Conservation (phyloP, 2,888 invertebrate genomes). For the Drosophila siamana region DNA sequence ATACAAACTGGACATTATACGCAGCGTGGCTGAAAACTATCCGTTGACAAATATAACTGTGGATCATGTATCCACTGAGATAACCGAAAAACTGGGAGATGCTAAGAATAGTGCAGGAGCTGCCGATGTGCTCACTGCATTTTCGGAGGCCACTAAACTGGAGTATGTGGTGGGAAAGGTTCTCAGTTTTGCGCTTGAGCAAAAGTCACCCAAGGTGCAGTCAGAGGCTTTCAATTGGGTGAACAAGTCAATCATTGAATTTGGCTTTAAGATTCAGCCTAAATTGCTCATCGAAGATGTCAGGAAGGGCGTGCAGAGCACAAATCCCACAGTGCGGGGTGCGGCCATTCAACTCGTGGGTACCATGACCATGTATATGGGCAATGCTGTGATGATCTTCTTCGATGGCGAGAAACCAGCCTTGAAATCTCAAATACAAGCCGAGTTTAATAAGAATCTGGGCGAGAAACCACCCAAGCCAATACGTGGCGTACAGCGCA, state of each 20-base stretch:
- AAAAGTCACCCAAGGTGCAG: conserved; percentile 96
- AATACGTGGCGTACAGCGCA: conserved; percentile 87
- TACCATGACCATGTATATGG: conserved; percentile 92
- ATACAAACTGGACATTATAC: conserved; percentile 91
- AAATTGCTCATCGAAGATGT: conserved; percentile 91
- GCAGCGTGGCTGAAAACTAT: conserved; percentile 91
- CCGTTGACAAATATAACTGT: conserved; percentile 90
- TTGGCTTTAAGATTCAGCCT: conserved; percentile 92
- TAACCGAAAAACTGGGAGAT: conserved; percentile 94
- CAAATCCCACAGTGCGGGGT: conserved; percentile 93
- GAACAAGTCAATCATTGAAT: conserved; percentile 91
- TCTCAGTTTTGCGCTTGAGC: conserved; percentile 91
- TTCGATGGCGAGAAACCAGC: conserved; percentile 95
- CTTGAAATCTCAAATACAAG: conserved; percentile 92
- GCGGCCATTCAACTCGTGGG: conserved; percentile 89
- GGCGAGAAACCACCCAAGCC: conserved; percentile 92
- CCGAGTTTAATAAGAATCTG: conserved; percentile 93
- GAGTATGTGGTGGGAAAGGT: conserved; percentile 91
- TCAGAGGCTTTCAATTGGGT: conserved; percentile 94
- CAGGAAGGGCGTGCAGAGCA: conserved; percentile 93
- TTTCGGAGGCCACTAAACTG: conserved; percentile 92
- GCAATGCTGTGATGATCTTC: conserved; percentile 89
- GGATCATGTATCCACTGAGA: conserved; percentile 91
- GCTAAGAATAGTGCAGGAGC: conserved; percentile 90
- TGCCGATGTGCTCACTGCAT: conserved; percentile 88